Percentiles rank a stretch among this genome's conserved stretches.
Conservation (phyloP, 2,113 vertebrate species). For the Nipponia nippon region DNA sequence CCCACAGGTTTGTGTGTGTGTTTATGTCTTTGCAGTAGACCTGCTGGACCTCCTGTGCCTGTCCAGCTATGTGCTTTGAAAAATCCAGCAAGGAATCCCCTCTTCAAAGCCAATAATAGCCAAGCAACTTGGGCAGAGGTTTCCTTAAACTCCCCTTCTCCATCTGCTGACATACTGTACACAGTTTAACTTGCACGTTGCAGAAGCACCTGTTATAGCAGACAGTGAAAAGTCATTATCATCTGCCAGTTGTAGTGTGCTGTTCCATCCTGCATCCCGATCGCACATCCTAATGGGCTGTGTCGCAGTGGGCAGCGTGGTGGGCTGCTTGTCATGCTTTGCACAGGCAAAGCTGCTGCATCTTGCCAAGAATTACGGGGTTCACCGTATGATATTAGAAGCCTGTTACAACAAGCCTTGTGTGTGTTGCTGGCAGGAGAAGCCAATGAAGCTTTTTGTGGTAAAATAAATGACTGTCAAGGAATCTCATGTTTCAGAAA, state of each 20-base stretch:
- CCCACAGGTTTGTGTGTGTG: background rate
- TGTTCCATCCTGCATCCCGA: background rate
- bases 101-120: background rate
- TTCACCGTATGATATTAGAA: background rate
- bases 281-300: background rate
- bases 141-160: background rate
- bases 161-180: background rate
- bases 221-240: background rate
- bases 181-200: background rate
- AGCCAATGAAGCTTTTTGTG: background rate
- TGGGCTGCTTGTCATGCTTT: background rate
- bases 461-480: background rate
- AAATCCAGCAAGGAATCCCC: background rate
- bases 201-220: background rate
- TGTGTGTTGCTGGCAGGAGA: background rate
- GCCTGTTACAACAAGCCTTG: background rate
- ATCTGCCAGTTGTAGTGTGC: background rate
- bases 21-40: background rate
- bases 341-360: background rate
- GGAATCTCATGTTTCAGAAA: background rate
- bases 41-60: background rate
- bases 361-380: background rate
- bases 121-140: background rate
- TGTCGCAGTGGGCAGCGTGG: fast-evolving
- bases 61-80: background rate